Base-by-base conservation (phyloP, 30 jellyfish, hydroid and myxozoan genomes). In the Catostylus mosaicus region DNA sequence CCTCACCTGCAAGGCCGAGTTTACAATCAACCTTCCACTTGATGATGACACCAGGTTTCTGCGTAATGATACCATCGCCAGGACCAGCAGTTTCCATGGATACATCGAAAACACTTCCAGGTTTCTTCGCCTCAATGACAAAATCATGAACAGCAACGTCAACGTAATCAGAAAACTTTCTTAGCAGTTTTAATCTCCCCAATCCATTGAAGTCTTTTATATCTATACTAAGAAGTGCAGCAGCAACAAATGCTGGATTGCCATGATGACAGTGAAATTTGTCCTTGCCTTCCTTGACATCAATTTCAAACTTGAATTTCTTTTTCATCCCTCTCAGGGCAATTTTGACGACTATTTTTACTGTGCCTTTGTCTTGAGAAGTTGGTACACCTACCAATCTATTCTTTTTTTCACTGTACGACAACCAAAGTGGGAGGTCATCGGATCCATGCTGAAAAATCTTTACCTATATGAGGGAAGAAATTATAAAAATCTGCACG, bases 51-150 rank as follows among this genome's bases (percentile, higher is more conserved):
- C 95, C 97, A 7, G 92, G 93, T 18, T 79, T 84, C 61, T 87
- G 82, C 9, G 82, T 67, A 19, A 48, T 31, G 19, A 78, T 69
- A 24, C 87, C 78, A 69, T 87, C 98, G 31, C 98, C 98, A 37
- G 98, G 98, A 8, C 98, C 98, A 3, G 98, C 97, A 19, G 86
- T 71, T 23, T 60, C 88, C 62, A 88, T 72, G 36, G 90, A 27
- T 24, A 88, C 52, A 30, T 75, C 79, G 33, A 67, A 52, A 20
- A 66, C 61, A 27, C 77, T 83, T 19, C 67, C 83, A 47, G 63
- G 66, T 22, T 87, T 77, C 24, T 95, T 96, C 51, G 80, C 92
- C 40, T 67, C 90, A 36, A 94, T 43, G 70, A 59, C 59, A 31
- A 87, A 32, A n/a, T 82, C 93, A 38, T 84, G 85, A 56, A 77